A percentile compares a stretch with the other conserved stretches of the same genome.
Evolutionary conservation across 1,140 invertebrate genomes (phyloP).

Genomic region (Leptopilina boulardi): DNA sequence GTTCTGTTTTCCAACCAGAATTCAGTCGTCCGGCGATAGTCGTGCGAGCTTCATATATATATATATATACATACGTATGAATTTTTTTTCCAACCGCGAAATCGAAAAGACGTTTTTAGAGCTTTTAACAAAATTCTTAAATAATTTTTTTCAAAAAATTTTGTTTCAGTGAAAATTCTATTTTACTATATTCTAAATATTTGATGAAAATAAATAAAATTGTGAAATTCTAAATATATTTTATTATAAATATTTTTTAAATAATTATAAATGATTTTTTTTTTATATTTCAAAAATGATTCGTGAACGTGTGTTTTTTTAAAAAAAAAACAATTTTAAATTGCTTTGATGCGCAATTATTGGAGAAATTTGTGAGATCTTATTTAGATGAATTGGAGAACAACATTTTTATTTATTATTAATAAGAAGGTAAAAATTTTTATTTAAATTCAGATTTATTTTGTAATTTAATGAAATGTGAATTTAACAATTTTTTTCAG

Average conservation of each 20-base stretch:
- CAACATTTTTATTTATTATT: neutral
- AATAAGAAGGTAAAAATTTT: neutral
- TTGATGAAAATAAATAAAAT: neutral
- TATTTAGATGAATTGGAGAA: neutral
- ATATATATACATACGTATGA: neutral
- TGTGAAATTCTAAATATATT: too few relatives aligned
- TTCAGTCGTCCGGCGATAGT: conserved; percentile 71
- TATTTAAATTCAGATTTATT: too few relatives aligned
- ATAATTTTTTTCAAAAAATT: neutral
- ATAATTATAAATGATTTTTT: too few relatives aligned
- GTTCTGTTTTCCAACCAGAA: conserved; percentile 53
- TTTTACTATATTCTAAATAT: too few relatives aligned
- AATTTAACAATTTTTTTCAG: too few relatives aligned
- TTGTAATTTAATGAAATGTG: too few relatives aligned
- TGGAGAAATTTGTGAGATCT: neutral
- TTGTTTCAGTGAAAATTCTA: neutral
- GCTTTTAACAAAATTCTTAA: too few relatives aligned
- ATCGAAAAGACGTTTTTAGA: too few relatives aligned
- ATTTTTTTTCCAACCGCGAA: too few relatives aligned
- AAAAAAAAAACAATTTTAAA: neutral
- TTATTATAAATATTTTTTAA: too few relatives aligned
- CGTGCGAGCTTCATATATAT: conserved; percentile 47
- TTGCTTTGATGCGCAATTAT: neutral
- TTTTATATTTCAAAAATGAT: neutral
- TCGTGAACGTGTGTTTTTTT: neutral